phyloP scores from a whole-genome alignment of 2,113 vertebrate species.

The Mormyrus lacerda region DNA sequence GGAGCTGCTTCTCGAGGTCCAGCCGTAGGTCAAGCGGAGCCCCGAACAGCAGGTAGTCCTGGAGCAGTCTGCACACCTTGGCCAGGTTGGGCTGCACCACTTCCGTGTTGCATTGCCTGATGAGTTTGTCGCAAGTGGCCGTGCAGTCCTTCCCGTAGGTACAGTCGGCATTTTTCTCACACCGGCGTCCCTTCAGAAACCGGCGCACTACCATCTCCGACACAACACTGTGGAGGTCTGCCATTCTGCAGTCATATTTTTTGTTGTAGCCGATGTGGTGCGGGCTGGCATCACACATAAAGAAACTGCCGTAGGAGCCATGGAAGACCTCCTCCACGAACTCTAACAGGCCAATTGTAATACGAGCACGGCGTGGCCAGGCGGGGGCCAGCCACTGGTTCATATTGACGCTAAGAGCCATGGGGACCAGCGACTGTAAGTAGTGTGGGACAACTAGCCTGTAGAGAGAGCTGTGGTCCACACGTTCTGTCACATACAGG shows the following conservation, averaged over 20 bases:
- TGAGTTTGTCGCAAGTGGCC: slow-evolving; percentile 80
- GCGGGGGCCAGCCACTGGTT: slow-evolving; percentile 88
- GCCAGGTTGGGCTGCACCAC: slow-evolving; percentile 90
- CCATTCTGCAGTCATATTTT: slow-evolving; percentile 87
- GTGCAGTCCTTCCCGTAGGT: slow-evolving; percentile 81
- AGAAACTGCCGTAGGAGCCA: slow-evolving; percentile 82
- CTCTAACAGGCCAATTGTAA: slow-evolving; percentile 87
- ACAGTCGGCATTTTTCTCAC: slow-evolving; percentile 82
- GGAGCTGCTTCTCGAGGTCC: slow-evolving; percentile 84
- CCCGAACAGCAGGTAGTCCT: slow-evolving; percentile 80
- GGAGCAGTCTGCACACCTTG: slow-evolving; percentile 81
- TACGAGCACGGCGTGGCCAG: slow-evolving; percentile 84
- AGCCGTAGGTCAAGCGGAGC: slow-evolving; percentile 67
- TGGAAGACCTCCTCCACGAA: slow-evolving; percentile 97
- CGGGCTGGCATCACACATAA: slow-evolving; percentile 81
- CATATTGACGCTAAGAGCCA: slow-evolving; percentile 56
- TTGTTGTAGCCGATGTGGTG: slow-evolving; percentile 80
- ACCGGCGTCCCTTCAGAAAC: slow-evolving; percentile 78
- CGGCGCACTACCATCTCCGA: slow-evolving; percentile 75
- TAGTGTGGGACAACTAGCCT: slow-evolving; percentile 65
- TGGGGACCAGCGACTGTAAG: slow-evolving; percentile 70
- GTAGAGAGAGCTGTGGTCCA: slow-evolving; percentile 72
- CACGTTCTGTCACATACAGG: slow-evolving; percentile 80
- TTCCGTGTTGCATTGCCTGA: slow-evolving; percentile 85
- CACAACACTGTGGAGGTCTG: slow-evolving; percentile 77